These are phyloP conservation scores for Stegodyphus mimosarum DNA, from an alignment of 1,140 invertebrate genomes.

Conservation along the genomic window DNA sequence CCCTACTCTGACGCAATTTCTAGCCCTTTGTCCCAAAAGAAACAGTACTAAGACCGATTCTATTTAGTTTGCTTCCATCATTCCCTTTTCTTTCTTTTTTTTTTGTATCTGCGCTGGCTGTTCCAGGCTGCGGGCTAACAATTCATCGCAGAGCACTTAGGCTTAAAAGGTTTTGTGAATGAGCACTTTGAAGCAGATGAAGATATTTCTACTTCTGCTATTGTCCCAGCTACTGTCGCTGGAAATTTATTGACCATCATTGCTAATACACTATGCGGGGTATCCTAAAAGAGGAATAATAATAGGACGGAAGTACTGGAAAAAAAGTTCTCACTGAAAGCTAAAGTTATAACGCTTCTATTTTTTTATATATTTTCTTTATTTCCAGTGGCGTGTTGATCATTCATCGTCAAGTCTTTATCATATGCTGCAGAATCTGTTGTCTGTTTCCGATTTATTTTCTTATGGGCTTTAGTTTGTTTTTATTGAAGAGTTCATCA, in stretches of 20 bases:
- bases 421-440: no score
- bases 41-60: slow-evolving; percentile 17
- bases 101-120: slow-evolving; percentile 1
- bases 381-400: no score
- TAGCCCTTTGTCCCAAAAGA: slow-evolving; percentile 27
- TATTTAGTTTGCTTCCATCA: slow-evolving; percentile 42
- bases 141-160: slow-evolving; percentile 48
- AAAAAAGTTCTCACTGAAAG: not conserved
- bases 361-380: no score
- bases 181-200: slow-evolving; percentile 55
- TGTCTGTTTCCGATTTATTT: no score
- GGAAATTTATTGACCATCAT: slow-evolving; percentile 41
- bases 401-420: no score
- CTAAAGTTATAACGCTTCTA: no score
- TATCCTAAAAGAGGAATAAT: not conserved
- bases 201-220: slow-evolving; percentile 51
- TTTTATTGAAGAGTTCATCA: no score
- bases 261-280: not conserved
- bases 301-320: not conserved
- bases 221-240: slow-evolving; percentile 33
- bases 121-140: slow-evolving; percentile 7
- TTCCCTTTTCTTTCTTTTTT: slow-evolving; percentile 12
- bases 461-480: no score
- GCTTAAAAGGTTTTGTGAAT: slow-evolving; percentile 59
- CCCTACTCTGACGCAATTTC: slow-evolving; percentile 14